Conservation (phyloP, 2,888 invertebrate species). For the Brachynemurus nebulosus region DNA sequence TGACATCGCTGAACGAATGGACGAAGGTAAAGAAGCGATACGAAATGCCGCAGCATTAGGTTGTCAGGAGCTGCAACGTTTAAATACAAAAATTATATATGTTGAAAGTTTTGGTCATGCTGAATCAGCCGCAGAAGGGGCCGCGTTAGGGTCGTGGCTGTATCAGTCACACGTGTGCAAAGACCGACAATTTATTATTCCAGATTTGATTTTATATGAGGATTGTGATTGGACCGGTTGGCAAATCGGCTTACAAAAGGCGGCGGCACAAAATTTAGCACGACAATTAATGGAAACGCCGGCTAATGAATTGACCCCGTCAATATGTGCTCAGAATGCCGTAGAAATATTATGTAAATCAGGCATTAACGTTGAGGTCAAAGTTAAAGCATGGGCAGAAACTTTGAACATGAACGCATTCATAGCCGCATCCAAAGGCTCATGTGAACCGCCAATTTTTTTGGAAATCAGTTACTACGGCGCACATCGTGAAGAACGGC, state of each 20-base stretch:
- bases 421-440: slow-evolving; percentile 60
- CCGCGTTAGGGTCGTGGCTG: slow-evolving; percentile 49
- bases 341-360: slow-evolving; percentile 38
- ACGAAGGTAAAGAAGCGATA: slow-evolving; percentile 62
- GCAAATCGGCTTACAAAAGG: slow-evolving; percentile 56
- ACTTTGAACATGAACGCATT: slow-evolving; percentile 68
- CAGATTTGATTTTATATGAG: slow-evolving; percentile 41
- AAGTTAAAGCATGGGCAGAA: slow-evolving; percentile 62
- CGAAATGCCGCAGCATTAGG: slow-evolving; percentile 52
- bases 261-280: slow-evolving; percentile 67
- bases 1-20: slow-evolving; percentile 52
- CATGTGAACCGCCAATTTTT: slow-evolving; percentile 64
- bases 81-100: slow-evolving; percentile 41
- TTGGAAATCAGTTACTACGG: slow-evolving; percentile 63
- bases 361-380: slow-evolving; percentile 48
- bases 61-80: slow-evolving; percentile 36
- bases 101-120: slow-evolving; percentile 66
- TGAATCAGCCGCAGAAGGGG: slow-evolving; percentile 69
- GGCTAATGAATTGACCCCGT: slow-evolving; percentile 66
- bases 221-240: slow-evolving; percentile 55
- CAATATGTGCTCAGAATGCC: slow-evolving; percentile 57
- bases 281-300: slow-evolving; percentile 67
- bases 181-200: slow-evolving; percentile 25
- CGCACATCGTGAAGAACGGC: slow-evolving; percentile 41
- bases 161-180: slow-evolving; percentile 51